These are phyloP conservation scores for Neogobius melanostomus DNA, from an alignment of 2,113 vertebrate species.

Conservation along the genomic window DNA sequence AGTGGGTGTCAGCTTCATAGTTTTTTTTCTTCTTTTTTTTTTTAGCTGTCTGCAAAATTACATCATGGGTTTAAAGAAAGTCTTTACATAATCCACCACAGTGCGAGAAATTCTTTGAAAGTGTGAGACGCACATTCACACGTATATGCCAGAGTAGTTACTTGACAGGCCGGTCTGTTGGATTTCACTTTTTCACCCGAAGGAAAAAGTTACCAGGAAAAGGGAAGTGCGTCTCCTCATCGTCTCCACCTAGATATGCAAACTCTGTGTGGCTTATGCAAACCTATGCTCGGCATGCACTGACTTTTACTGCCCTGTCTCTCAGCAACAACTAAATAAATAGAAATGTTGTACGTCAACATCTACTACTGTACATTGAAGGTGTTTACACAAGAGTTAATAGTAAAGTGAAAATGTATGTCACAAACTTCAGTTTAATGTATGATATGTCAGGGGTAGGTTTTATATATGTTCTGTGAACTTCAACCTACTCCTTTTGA, in stretches of 20 bases:
- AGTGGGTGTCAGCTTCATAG: not conserved
- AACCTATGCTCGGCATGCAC: slow-evolving; percentile 40
- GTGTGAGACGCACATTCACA: slow-evolving; percentile 7
- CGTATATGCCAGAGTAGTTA: not conserved
- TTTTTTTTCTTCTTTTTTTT: not conserved
- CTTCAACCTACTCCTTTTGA: too few species aligned
- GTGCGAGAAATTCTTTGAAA: slow-evolving; percentile 27
- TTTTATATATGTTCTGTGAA: too few species aligned
- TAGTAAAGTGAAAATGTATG: too few species aligned
- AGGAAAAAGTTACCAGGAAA: slow-evolving; percentile 13
- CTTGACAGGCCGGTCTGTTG: not conserved
- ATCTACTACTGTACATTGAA: not conserved
- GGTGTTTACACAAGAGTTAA: not conserved
- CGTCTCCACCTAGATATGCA: slow-evolving; percentile 56
- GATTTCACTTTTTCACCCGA: not conserved
- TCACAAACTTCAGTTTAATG: too few species aligned
- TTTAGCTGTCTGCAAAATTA: slow-evolving; percentile 27
- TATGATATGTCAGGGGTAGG: too few species aligned
- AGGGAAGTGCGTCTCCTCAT: slow-evolving; percentile 28
- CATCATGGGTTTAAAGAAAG: slow-evolving; percentile 38
- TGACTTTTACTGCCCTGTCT: slow-evolving; percentile 11
- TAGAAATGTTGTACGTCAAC: not conserved
- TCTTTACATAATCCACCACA: slow-evolving; percentile 37
- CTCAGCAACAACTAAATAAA: slow-evolving; percentile 44
- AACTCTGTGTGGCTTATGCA: slow-evolving; percentile 58